Evolutionary conservation across 2,797 vertebrate genomes (phyloP), one percentile per base, ranked within the genome.

Genomic region (Muscicapa comitata): DNA sequence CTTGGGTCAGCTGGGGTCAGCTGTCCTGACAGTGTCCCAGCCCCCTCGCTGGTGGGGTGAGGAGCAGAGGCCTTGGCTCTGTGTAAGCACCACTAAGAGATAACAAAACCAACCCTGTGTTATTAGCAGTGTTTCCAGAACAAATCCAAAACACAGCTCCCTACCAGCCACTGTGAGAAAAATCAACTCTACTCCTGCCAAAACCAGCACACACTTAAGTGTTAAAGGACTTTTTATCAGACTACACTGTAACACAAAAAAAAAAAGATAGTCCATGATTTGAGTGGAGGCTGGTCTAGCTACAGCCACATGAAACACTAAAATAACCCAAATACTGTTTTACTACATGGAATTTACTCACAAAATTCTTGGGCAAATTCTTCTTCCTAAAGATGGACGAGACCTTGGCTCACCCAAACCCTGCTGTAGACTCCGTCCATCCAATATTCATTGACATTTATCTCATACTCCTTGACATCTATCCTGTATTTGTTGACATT

Each of bases 31-130:
- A 47, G 20, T 38, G 29, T 53, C 35, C 33, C 4, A 2, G 31
- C 6, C 17, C 31, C 40, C 21, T 54, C 0, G 0, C 12, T 14
- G 35, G 40, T 26, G 29, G 17, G 7, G 15, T 47, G 40, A 74
- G 61, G 21, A 67, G 31, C 29, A 54, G 29, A 47, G 14, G 25
- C 21, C 20, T 66, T 67, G 47, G 24, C 35, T 65, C 51, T 47
- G 13, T 31, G 33, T 31, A 8, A 59, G 29, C 0, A 1, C 25
- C 24, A 17, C 17, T 31, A 24, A 66, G 29, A 17, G 21, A 28
- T 33, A 40, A 45, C 0, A 0, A 58, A 80, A 66, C 28, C 14
- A 42, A 1, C 8, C 20, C 47, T 31, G 25, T 28, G 47, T 35
- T 40, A 47, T 13, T 13, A 20, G 48, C 47, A 61, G 26, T 24